Conservation (phyloP, 2,797 vertebrate species). For the Microcaecilia unicolor region DNA sequence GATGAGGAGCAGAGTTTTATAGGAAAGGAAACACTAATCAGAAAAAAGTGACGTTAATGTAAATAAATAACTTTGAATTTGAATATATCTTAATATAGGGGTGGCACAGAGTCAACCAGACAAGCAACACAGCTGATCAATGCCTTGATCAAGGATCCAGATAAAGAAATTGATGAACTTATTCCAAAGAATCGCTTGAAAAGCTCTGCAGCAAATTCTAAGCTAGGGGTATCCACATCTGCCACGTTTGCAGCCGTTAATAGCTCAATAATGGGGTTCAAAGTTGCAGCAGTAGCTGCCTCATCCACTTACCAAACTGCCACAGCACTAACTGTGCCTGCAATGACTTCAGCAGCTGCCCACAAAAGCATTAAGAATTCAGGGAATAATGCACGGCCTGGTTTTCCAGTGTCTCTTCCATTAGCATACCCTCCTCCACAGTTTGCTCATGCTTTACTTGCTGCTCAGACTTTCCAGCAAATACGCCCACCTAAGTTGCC, state of each 20-base stretch:
- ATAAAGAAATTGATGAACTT: conserved; percentile 70
- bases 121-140: conserved; percentile 69
- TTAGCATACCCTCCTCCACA: conserved; percentile 67
- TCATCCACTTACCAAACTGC: conserved; percentile 58
- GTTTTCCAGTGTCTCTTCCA: conserved; percentile 66
- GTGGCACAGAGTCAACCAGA: conserved; percentile 68
- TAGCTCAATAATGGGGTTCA: conserved; percentile 56
- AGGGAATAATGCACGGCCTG: conserved; percentile 61
- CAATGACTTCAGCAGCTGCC: conserved; percentile 53
- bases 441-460: conserved; percentile 67
- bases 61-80: conserved; percentile 10
- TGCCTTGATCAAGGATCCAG: conserved; percentile 68
- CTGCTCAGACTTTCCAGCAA: conserved; percentile 71
- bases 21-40: too few relatives aligned
- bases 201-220: conserved; percentile 55
- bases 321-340: conserved; percentile 55
- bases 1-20: too few relatives aligned
- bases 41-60: too few relatives aligned
- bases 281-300: conserved; percentile 60
- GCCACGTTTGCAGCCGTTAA: conserved; percentile 52
- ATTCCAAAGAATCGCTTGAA: conserved; percentile 75
- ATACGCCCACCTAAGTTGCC: conserved; percentile 68
- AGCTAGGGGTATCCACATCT: conserved; percentile 50
- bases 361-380: conserved; percentile 66
- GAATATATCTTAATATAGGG: conserved; percentile 28